These are phyloP conservation scores for Ibycter americanus DNA, from an alignment of 2,797 vertebrate species.

Conservation along the genomic window DNA sequence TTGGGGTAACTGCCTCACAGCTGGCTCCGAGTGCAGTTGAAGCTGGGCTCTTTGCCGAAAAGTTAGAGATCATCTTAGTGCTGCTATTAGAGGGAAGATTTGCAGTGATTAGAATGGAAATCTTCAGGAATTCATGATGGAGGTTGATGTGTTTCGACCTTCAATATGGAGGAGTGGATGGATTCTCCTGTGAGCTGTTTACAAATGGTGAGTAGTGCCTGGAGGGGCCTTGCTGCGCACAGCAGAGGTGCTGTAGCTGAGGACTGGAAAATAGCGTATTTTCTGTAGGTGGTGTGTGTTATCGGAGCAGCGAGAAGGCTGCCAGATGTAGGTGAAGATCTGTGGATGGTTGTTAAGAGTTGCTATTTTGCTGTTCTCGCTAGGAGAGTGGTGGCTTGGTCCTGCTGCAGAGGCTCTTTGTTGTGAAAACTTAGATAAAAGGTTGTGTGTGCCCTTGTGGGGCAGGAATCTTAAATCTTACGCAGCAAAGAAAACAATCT, in stretches of 20 bases:
- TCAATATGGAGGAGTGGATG: accelerated
- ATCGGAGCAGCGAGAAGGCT: background rate
- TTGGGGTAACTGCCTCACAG: background rate
- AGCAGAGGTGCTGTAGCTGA: background rate
- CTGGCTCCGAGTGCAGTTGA: too few relatives aligned
- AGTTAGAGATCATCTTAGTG: too few relatives aligned
- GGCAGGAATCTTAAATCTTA: too few relatives aligned
- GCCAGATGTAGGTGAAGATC: background rate
- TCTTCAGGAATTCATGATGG: background rate
- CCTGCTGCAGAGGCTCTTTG: background rate
- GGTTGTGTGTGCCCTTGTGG: accelerated
- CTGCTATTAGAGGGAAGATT: too few relatives aligned
- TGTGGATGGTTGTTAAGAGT: background rate
- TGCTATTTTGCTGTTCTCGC: accelerated
- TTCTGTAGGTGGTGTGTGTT: background rate
- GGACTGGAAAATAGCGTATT: background rate
- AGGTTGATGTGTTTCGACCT: background rate
- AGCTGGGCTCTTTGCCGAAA: too few relatives aligned
- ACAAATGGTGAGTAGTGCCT: background rate
- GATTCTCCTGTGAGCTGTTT: background rate
- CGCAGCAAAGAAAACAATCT: background rate
- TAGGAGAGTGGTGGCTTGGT: background rate
- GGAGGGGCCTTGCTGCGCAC: accelerated
- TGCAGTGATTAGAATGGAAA: too few relatives aligned
- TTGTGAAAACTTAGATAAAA: background rate